A percentile compares a stretch with the other conserved stretches of the same genome.
Conservation (phyloP, 2,797 vertebrate species). For the Phataginus tricuspis region DNA sequence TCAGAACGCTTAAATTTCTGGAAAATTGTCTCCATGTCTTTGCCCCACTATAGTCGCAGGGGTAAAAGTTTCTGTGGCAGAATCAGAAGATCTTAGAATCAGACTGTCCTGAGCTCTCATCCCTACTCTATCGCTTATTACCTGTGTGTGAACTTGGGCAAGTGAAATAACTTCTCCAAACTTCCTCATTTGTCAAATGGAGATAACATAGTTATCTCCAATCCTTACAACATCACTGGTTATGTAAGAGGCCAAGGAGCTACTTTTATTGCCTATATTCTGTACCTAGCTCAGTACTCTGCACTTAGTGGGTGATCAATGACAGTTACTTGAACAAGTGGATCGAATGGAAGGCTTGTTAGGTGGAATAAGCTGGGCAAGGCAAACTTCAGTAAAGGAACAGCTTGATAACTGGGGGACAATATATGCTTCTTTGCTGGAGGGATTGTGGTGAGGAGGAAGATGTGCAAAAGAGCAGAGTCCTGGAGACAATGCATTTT, state of each 20-base stretch:
- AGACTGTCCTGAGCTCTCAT: background rate
- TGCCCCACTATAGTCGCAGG: background rate
- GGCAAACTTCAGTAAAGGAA: background rate
- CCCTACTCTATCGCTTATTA: background rate
- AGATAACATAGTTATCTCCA: background rate
- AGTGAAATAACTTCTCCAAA: background rate
- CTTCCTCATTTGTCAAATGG: background rate
- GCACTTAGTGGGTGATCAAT: background rate
- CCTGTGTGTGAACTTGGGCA: background rate
- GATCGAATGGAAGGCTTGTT: background rate
- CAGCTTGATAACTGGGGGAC: background rate
- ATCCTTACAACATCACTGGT: background rate
- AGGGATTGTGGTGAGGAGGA: background rate
- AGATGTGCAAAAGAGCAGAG: background rate
- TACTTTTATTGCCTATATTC: constrained; percentile 24
- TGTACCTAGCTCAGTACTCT: background rate
- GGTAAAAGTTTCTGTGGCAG: background rate
- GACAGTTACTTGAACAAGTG: background rate
- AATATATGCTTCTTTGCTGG: background rate
- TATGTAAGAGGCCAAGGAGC: background rate
- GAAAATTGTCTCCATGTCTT: background rate
- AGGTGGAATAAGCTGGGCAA: background rate
- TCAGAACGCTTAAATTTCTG: background rate
- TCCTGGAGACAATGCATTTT: background rate
- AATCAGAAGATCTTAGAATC: background rate